Base-by-base conservation (phyloP, 1,140 invertebrate species). In the Zaprionus camerounensis region DNA sequence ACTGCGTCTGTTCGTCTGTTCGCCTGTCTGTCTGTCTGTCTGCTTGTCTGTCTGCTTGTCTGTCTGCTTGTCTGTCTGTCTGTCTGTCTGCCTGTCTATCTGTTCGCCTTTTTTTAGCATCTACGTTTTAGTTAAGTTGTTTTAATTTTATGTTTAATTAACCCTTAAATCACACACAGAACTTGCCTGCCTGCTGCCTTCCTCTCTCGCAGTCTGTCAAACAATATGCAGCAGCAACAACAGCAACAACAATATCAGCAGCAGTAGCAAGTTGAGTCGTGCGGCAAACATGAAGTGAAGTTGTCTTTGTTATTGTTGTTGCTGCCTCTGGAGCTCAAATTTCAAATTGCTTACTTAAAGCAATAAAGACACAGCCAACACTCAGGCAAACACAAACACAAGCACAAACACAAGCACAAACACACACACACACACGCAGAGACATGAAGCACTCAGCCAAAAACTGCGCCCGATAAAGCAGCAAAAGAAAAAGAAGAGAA, bases 321-420 rank as follows among this genome's bases (percentile, higher is more conserved):
- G 66, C 36, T 71, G 20, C 59, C 58, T 46, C 70, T 73, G 63
- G 44, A 71, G 83, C 83, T 86, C 83, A 87, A 86, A 87, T 86
- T 86, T 87, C 83, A 86, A 86, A 86, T 86, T 86, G 83, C 83
- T 86, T 86, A 87, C 83, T 86, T 86, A 87, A 87, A 83, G 83
- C 80, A 82, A 86, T 82, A 86, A 82, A 86, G 82, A 82, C 65
- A 71, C 69, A 86, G 69, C 38, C 61, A 63, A 67, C 62, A 62
- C 65, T 38, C 38, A 56, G 34, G 20, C 34, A 34, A n/a, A 58
- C 28, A 31, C 41, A 12, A 13, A 51, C 38, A 41, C 38, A 41
- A 41, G 5, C 17, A 46, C 56, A 66, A n/a, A 22, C 71, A 71
- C 65, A 63, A 61, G 46, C 56, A 38, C 36, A 53, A 56, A 26